Conservation (phyloP, 2,797 vertebrate species). For the Diceros bicornis region DNA sequence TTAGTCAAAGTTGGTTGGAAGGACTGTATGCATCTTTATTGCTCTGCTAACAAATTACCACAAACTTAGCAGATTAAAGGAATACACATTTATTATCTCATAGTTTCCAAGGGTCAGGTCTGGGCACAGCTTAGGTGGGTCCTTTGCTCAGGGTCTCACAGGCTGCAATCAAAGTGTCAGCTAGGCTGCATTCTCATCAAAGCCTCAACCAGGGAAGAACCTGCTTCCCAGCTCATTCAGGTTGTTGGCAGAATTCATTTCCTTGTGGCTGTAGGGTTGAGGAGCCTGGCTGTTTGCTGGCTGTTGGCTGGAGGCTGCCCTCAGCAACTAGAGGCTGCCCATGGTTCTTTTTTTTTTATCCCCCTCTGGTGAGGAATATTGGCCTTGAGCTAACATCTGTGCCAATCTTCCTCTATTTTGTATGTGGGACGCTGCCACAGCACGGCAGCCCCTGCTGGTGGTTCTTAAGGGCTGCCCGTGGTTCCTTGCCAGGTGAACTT, state of each 20-base stretch:
- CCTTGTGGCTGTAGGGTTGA: background rate
- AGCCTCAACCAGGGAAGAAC: background rate
- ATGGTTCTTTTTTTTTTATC: too few relatives aligned
- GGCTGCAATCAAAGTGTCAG: background rate
- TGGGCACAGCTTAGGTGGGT: background rate
- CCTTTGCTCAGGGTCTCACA: background rate
- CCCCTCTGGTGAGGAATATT: too few relatives aligned
- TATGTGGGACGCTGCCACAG: too few relatives aligned
- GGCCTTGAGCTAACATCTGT: too few relatives aligned
- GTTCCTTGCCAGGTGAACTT: background rate
- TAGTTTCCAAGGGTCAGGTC: background rate
- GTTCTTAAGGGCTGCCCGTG: background rate
- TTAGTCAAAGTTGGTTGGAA: background rate
- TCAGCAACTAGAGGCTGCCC: background rate
- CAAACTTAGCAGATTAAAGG: background rate
- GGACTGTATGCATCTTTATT: background rate
- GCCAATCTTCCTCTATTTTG: too few relatives aligned
- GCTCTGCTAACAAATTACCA: background rate
- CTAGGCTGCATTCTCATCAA: background rate
- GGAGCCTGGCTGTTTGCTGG: background rate
- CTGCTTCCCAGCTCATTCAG: background rate
- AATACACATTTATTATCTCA: background rate
- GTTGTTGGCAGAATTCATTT: background rate
- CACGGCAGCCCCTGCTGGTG: too few relatives aligned
- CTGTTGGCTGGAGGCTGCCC: background rate